Evolutionary conservation across 1,140 invertebrate genomes (phyloP).

Genomic region (Andricus grossulariae): DNA sequence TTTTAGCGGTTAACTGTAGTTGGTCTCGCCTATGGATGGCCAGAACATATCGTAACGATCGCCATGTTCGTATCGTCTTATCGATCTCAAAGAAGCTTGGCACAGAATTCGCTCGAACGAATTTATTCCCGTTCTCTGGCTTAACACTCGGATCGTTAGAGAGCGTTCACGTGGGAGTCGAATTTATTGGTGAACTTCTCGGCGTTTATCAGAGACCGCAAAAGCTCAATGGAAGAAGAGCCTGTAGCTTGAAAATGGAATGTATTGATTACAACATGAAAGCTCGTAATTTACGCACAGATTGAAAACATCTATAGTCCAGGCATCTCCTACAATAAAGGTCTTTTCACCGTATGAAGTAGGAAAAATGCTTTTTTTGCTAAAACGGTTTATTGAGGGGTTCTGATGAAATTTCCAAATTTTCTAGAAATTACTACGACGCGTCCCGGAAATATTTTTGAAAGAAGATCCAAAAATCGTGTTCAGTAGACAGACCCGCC

Average conservation of each 20-base stretch:
- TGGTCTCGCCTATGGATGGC: background rate
- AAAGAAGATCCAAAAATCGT: too few relatives aligned
- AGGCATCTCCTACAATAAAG: too few relatives aligned
- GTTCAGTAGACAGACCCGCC: too few relatives aligned
- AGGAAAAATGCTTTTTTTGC: too few relatives aligned
- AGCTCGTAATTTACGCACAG: background rate
- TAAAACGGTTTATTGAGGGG: too few relatives aligned
- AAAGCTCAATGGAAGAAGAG: constrained; percentile 39
- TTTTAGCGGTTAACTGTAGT: constrained; percentile 6
- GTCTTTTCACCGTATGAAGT: too few relatives aligned
- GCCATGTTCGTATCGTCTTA: constrained; percentile 25
- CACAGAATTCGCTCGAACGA: constrained; percentile 36
- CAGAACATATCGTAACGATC: constrained; percentile 18
- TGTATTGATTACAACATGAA: constrained; percentile 37
- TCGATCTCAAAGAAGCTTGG: constrained; percentile 49
- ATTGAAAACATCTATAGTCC: background rate
- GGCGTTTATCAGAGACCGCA: constrained; percentile 43
- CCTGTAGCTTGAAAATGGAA: constrained; percentile 3
- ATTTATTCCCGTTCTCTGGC: constrained; percentile 51
- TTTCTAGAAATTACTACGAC: too few relatives aligned
- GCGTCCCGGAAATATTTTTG: too few relatives aligned
- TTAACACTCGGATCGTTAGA: constrained; percentile 52
- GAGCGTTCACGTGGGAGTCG: constrained; percentile 41
- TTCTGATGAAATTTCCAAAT: too few relatives aligned
- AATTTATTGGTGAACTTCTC: constrained; percentile 49